Conservation (phyloP, 2,888 invertebrate genomes). For the Phaonia tiefii region DNA sequence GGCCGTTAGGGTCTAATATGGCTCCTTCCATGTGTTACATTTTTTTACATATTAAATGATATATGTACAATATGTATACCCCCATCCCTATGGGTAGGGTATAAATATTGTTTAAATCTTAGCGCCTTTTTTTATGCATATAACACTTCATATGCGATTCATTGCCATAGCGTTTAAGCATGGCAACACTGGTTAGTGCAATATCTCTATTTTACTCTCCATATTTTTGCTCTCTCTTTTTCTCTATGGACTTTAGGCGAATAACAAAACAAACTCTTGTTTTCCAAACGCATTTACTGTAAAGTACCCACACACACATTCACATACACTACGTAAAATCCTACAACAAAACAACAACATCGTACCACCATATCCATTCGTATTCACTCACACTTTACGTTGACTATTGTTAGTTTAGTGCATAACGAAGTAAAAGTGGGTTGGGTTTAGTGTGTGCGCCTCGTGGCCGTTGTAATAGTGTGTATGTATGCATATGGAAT, state of each 20-base stretch:
- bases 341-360: slow-evolving; percentile 14
- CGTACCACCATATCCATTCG: slow-evolving; percentile 18
- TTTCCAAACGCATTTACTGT: slow-evolving; percentile 43
- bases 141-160: too few species aligned
- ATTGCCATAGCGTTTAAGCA: too few species aligned
- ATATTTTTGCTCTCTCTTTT: background rate
- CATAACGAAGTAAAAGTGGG: slow-evolving; percentile 67
- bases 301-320: slow-evolving; percentile 31
- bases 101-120: too few species aligned
- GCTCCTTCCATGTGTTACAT: too few species aligned
- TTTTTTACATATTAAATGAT: too few species aligned
- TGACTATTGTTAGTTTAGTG: slow-evolving; percentile 43
- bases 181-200: too few species aligned
- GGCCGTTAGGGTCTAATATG: too few species aligned
- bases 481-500: slow-evolving; percentile 13
- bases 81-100: too few species aligned
- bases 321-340: slow-evolving; percentile 2
- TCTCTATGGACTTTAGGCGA: background rate
- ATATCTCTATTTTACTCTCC: too few species aligned
- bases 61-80: too few species aligned
- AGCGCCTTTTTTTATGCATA: too few species aligned
- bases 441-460: slow-evolving; percentile 68
- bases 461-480: background rate
- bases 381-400: slow-evolving; percentile 34
- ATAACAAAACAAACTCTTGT: slow-evolving; percentile 34